Evolutionary conservation across 53 echinoderm and acorn worm species (phyloP), one percentile per base, ranked within the genome.

Genomic region (Pentamera pediparva): DNA sequence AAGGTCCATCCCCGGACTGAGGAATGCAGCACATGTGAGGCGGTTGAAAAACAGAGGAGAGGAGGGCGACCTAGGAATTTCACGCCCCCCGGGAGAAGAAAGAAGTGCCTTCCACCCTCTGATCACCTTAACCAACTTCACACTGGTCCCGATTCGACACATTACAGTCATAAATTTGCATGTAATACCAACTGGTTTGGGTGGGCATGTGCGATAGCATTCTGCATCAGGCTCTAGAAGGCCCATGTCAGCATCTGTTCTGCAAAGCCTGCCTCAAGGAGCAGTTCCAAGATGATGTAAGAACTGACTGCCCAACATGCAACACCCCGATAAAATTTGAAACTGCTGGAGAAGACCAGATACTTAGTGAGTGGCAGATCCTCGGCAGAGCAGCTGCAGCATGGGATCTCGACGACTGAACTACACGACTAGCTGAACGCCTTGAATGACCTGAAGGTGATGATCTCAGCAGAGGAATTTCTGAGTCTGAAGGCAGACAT

Each of bases 401-500:
- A 65, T 3, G 65, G 40, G 25, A 32, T 65, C 13, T 7, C 9
- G 3, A 38, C 37, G 39, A n/a, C 40, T 5, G 27, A 26, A 3
- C 41, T 67, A 41, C 47, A 24, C 18, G 6, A 4, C 2, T 21
- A 29, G 2, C 47, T 45, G 13, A 45, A n/a, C n/a, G 47, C 13
- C n/a, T n/a, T 45, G n/a, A 45, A 45, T 45, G 13, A 45, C 12
- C 47, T 15, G n/a, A 45, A 32, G 30, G 61, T 61, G 13, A 33
- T 30, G 31, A 32, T 61, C 34, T 33, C 61, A 29, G 61, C 61
- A 10, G 61, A 32, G 30, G 61, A 61, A 61, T 61, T 61, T 27
- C 61, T 61, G 12, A 33, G 61, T 15, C 61, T 61, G 35, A 61
- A 61, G 61, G 61, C 61, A 1, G 61, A 61, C 34, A 32, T 61